Percentiles rank a stretch among this genome's conserved stretches.
phyloP scores from a whole-genome alignment of 2,113 vertebrate species.

The Eclectus roratus region DNA sequence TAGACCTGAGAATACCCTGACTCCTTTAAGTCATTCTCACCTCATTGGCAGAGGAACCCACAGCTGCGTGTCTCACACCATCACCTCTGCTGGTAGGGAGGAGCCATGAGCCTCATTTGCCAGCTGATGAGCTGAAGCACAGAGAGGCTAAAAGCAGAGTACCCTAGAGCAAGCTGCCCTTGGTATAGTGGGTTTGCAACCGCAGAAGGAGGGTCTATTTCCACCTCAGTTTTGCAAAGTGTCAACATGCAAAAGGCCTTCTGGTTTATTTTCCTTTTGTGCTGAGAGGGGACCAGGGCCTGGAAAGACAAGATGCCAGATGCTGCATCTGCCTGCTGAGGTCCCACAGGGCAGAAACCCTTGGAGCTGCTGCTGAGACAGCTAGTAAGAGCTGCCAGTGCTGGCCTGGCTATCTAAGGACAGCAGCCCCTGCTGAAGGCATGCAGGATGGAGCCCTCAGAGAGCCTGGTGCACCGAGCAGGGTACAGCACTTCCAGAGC shows the following conservation, averaged over 20 bases:
- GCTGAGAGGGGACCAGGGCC: not conserved
- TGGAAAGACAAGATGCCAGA: not conserved
- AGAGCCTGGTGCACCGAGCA: no score
- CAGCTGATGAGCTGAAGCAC: not conserved
- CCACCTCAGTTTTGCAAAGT: not conserved
- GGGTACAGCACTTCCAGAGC: not conserved
- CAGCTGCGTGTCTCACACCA: not conserved
- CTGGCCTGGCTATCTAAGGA: not conserved
- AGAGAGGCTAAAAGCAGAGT: not conserved
- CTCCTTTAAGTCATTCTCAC: not conserved
- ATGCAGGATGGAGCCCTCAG: not conserved
- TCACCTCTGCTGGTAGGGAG: not conserved
- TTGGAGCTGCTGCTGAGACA: not conserved
- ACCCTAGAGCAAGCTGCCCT: rapidly evolving
- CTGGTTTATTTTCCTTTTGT: not conserved
- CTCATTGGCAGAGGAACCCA: not conserved
- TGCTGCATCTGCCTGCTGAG: not conserved
- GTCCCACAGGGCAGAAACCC: not conserved
- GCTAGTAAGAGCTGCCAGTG: rapidly evolving
- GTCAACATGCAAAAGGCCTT: not conserved
- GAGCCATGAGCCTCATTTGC: not conserved
- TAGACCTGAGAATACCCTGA: not conserved
- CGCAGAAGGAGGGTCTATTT: not conserved
- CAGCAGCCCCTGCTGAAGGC: not conserved
- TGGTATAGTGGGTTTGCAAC: rapidly evolving